Evolutionary conservation across 1,140 invertebrate species (phyloP), one percentile per base, ranked within the genome.

Genomic region (Araneus ventricosus): DNA sequence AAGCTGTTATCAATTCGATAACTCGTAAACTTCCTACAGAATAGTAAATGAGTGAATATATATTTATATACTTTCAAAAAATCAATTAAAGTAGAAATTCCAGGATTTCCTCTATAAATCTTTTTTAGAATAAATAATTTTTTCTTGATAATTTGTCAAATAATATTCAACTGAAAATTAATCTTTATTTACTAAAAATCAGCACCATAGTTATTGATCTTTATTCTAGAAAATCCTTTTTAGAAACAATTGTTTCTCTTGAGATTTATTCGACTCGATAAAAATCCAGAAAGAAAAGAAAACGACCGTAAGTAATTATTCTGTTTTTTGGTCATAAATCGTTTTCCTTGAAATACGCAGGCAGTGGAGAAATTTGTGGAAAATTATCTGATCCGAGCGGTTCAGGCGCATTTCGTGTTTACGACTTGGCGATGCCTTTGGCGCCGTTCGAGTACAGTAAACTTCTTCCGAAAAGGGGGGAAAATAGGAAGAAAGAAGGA

Each of bases 401-500:
- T 34, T 63, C 30, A 59, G n/a, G 0, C 84, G 52, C 20, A 17
- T 27, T 7, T 82, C 79, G 79, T 82, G 3, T 8, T 17, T 17
- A 30, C 27, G n/a, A 37, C 8, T 90, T 92, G 90, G 90, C 90
- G 90, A 86, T 70, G n/a, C 30, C 8, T 67, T 92, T 92, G 90
- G 90, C 90, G 90, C 30, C 22, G 24, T 27, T 61, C 7, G 10
- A 57, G 82, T 92, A 75, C 82, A 86, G 79, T 41, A 84, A 91
- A 91, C 89, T 59, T 67, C 80, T 52, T 70, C 34, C 59, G 82
- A 41, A 92, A 92, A 92, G 39, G 90, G 90, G 89, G 90, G 90
- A 86, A 84, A 92, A 86, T 86, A 61, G 89, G 39, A 85, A 70
- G 34, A 39, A 84, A 30, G 52, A 52, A 67, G 59, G 41, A 86